phyloP scores from a whole-genome alignment of 2,113 vertebrate species.

The Nansenia antarctica region DNA sequence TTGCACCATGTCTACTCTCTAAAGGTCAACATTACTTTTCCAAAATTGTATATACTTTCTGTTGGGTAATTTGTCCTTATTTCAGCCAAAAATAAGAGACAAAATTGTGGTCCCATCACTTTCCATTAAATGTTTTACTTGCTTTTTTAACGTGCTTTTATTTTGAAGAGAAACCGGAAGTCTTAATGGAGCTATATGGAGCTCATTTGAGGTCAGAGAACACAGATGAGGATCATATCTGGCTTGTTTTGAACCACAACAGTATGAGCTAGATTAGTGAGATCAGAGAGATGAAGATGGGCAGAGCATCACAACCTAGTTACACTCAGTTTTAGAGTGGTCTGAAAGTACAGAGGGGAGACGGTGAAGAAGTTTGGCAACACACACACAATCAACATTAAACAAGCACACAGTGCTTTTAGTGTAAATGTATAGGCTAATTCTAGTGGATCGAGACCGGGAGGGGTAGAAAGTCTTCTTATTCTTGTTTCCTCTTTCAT shows the following conservation, averaged over 20 bases:
- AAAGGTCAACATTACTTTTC: too few relatives aligned
- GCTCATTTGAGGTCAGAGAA: too few relatives aligned
- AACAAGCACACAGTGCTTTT: not conserved
- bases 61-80: too few relatives aligned
- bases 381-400: not conserved
- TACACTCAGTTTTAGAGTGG: not conserved
- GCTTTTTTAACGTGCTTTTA: not conserved
- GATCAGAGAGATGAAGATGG: not conserved
- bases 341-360: not conserved
- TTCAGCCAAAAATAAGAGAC: too few relatives aligned
- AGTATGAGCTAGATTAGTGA: not conserved
- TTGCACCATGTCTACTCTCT: too few relatives aligned
- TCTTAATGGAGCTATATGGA: too few relatives aligned
- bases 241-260: slow-evolving; percentile 1
- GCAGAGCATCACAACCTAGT: not conserved
- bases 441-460: not conserved
- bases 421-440: not conserved
- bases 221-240: too few relatives aligned
- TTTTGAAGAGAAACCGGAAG: not conserved
- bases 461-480: not conserved
- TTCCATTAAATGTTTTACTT: not conserved
- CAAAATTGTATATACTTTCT: too few relatives aligned
- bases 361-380: not conserved
- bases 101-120: not conserved
- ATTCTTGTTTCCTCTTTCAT: not conserved